Percentiles rank a stretch among this genome's conserved stretches.
Evolutionary conservation across 2,113 vertebrate species (phyloP).

Genomic region (Tiliqua scincoides): DNA sequence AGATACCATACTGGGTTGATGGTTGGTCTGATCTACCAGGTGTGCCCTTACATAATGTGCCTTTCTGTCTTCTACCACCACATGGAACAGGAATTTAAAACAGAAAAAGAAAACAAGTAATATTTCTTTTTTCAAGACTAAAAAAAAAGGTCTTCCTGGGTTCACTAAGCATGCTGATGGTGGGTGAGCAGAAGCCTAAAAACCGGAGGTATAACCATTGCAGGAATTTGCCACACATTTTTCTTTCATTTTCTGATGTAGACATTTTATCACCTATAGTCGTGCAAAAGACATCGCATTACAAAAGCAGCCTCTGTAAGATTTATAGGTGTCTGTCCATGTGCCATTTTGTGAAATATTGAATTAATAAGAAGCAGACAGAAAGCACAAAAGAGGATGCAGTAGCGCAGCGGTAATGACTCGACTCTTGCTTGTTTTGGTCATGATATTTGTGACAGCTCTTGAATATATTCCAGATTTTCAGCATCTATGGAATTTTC

Average conservation of each 20-base stretch:
- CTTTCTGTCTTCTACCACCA: not conserved
- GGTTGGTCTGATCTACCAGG: not conserved
- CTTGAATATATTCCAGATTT: slow-evolving; percentile 55
- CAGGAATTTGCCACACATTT: slow-evolving; percentile 30
- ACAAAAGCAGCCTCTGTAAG: slow-evolving; percentile 37
- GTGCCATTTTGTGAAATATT: slow-evolving; percentile 48
- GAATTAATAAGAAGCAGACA: slow-evolving; percentile 22
- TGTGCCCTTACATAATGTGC: too few relatives aligned
- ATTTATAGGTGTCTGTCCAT: slow-evolving; percentile 12
- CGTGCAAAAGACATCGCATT: slow-evolving; percentile 22
- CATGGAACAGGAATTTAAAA: not conserved
- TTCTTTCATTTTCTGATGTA: slow-evolving; percentile 54
- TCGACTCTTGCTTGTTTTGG: slow-evolving; percentile 33
- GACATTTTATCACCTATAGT: slow-evolving; percentile 45
- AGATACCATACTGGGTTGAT: too few relatives aligned
- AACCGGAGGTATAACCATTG: slow-evolving; percentile 39
- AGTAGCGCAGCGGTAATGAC: slow-evolving; percentile 32
- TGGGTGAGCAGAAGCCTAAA: not conserved
- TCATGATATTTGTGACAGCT: slow-evolving; percentile 45
- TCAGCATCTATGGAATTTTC: slow-evolving; percentile 75
- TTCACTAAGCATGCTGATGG: not conserved
- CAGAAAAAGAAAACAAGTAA: not conserved
- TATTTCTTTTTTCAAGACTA: not conserved
- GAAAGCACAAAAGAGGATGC: slow-evolving; percentile 38
- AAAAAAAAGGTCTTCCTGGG: not conserved